phyloP scores from a whole-genome alignment of 2,113 vertebrate species.

The Capreolus pygargus region DNA sequence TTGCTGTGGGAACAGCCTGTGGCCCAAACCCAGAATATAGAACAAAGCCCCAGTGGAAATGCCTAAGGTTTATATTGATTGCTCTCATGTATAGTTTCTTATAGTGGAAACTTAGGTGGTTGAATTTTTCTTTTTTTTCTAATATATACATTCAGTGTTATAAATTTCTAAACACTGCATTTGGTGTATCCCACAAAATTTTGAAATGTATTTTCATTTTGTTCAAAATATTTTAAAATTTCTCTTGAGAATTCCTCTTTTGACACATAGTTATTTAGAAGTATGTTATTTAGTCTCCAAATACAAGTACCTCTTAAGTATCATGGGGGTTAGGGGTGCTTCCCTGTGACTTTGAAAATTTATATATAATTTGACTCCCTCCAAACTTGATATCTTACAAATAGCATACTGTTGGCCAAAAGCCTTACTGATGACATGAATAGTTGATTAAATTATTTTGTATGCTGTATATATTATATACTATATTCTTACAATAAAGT shows the following conservation, averaged over 20 bases:
- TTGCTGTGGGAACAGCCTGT: not conserved
- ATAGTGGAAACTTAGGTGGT: not conserved
- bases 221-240: conserved; percentile 25
- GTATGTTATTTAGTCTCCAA: not conserved
- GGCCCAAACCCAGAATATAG: not conserved
- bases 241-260: conserved; percentile 11
- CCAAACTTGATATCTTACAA: not conserved
- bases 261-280: not conserved
- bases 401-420: not conserved
- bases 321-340: not conserved
- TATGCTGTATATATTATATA: not conserved
- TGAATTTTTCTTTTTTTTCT: not conserved
- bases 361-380: not conserved
- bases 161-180: not conserved
- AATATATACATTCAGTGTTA: not conserved
- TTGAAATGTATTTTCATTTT: not conserved
- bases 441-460: not conserved
- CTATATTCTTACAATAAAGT: not conserved
- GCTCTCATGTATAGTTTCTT: not conserved
- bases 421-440: not conserved
- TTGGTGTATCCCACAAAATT: conserved; percentile 4
- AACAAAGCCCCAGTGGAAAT: not conserved
- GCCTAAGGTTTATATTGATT: not conserved
- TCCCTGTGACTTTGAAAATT: not conserved
- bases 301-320: not conserved